Percentiles rank a stretch among this genome's conserved stretches.
phyloP scores from a whole-genome alignment of 1,140 invertebrate species.

The Lerema accius region DNA sequence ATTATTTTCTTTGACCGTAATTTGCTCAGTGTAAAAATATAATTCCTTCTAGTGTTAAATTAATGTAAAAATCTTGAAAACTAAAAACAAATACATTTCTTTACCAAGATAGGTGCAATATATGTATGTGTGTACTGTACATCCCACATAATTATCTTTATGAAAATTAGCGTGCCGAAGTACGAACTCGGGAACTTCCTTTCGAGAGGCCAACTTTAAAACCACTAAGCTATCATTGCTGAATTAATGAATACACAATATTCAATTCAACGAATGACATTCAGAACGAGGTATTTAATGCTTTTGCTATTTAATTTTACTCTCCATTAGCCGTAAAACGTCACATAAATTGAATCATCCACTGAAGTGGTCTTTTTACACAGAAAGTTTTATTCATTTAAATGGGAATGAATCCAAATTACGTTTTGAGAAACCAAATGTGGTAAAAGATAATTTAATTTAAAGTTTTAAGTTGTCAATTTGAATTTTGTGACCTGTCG shows the following conservation, averaged over 20 bases:
- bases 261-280: not conserved
- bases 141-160: too few relatives aligned
- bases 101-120: too few relatives aligned
- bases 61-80: too few relatives aligned
- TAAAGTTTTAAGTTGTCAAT: constrained; percentile 18
- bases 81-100: too few relatives aligned
- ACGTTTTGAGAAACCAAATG: constrained; percentile 13
- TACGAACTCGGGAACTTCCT: too few relatives aligned
- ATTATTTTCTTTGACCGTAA: too few relatives aligned
- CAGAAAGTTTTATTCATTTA: constrained; percentile 16
- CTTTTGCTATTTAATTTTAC: not conserved
- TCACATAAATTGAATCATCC: constrained; percentile 31
- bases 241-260: not conserved
- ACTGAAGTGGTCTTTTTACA: constrained; percentile 26
- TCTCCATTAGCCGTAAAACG: constrained; percentile 30
- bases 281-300: not conserved
- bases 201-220: too few relatives aligned
- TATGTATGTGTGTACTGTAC: too few relatives aligned
- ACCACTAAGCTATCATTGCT: too few relatives aligned
- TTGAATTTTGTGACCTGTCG: not conserved
- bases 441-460: constrained; percentile 16
- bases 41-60: too few relatives aligned
- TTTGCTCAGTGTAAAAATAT: too few relatives aligned
- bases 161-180: too few relatives aligned
- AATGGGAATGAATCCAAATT: constrained; percentile 27